phyloP scores from a whole-genome alignment of 2,797 vertebrate species.

The Gadopsis bispinosus region DNA sequence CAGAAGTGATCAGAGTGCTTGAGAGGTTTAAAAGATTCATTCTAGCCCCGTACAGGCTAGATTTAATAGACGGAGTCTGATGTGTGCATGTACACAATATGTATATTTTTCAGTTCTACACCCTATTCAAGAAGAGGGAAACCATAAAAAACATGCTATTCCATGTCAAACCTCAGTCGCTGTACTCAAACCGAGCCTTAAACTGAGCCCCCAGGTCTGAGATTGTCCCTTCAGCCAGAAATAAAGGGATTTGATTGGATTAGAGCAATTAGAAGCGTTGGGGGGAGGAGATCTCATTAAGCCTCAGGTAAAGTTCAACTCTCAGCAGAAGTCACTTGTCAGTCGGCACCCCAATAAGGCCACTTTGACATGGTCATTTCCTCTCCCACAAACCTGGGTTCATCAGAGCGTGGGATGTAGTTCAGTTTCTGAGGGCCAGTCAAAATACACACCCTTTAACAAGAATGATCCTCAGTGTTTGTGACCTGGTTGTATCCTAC shows the following conservation, averaged over 20 bases:
- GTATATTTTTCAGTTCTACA: not conserved
- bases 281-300: conserved; percentile 67
- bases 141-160: not conserved
- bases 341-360: conserved; percentile 2
- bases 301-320: conserved; percentile 75
- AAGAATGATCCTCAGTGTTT: not conserved
- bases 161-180: not conserved
- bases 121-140: not conserved
- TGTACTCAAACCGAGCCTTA: not conserved
- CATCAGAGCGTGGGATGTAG: not conserved
- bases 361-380: conserved; percentile 17
- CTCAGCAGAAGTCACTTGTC: conserved; percentile 66
- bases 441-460: not conserved
- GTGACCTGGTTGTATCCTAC: too few species aligned
- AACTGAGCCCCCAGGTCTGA: conserved; percentile 19
- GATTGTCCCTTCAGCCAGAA: conserved; percentile 71
- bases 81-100: not conserved
- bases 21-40: conserved; percentile 28
- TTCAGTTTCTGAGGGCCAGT: not conserved
- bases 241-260: conserved; percentile 80
- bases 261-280: conserved; percentile 42
- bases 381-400: not conserved
- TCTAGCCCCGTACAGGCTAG: not conserved
- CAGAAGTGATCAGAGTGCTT: conserved; percentile 13
- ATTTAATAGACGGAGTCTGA: conserved; percentile 5